Evolutionary conservation across 1,140 invertebrate species (phyloP), one percentile per base, ranked within the genome.

Genomic region (Drosophila mojavensis): DNA sequence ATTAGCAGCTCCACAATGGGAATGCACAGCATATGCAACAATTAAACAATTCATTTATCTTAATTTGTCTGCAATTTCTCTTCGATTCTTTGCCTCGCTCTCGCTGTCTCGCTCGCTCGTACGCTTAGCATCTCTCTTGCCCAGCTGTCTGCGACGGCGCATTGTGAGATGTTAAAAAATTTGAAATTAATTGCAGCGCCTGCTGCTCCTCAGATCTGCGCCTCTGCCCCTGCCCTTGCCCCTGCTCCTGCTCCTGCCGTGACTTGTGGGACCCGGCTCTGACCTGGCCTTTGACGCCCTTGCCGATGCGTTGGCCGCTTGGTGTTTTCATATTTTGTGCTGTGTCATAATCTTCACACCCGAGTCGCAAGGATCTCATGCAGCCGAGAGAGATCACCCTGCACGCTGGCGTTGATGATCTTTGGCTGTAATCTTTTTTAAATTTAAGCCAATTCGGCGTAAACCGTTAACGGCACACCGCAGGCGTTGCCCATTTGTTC

Each of bases 311-410:
- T 39, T 39, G 36, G 10, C 10, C 11, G 39, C 6, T 69, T 48
- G 62, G 51, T 70, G 59, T 62, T 28, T 64, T 39, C 11, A 39
- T 56, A 69, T 75, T 88, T 88, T 88, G 63, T 89, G 83, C 83
- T 88, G 84, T 88, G 83, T 88, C 83, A 88, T 88, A 88, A 88
- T 88, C 83, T 88, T 88, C 83, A 88, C 83, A 89, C 83, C 80
- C 83, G 69, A 80, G 79, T 66, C 62, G 60, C 65, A 62, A 63
- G 72, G 72, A 74, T 74, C 66, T 73, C 41, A 51, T 15, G 30
- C 2, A 39, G 36, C 56, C 26, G 3, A 36, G 50, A 33, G 51
- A 55, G 63, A 64, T 64, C 51, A 61, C 60, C 63, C 36, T 67
- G 68, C 43, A 58, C 63, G 63, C 50, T 66, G 64, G 58, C 65